Conservation (phyloP, 2,888 invertebrate genomes). For the Teleiodes luculella region DNA sequence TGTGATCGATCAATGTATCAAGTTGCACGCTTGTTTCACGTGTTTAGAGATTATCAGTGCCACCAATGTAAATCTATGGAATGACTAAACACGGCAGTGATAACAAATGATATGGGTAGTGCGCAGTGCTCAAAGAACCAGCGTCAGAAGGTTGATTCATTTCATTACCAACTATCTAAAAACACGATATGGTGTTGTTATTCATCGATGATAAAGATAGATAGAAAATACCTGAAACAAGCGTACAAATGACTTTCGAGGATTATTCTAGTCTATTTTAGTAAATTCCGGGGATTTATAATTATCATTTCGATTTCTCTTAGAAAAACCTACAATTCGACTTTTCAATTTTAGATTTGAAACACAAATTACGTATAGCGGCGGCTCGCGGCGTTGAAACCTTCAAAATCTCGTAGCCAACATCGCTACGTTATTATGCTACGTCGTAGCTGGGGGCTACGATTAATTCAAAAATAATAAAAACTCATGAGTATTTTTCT, state of each 20-base stretch:
- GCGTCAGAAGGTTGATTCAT: too few species aligned
- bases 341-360: background rate
- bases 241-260: background rate
- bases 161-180: too few species aligned
- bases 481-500: too few species aligned
- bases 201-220: too few species aligned
- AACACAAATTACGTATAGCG: too few species aligned
- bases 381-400: too few species aligned
- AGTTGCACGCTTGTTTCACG: background rate
- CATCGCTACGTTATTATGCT: too few species aligned
- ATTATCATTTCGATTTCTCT: background rate
- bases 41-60: too few species aligned
- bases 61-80: background rate
- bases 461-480: too few species aligned
- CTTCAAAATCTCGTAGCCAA: too few species aligned
- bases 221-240: background rate
- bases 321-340: constrained; percentile 1
- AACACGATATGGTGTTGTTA: too few species aligned
- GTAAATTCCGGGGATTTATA: constrained; percentile 7
- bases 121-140: too few species aligned
- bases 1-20: background rate
- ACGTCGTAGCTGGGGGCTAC: background rate
- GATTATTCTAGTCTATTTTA: constrained; percentile 8
- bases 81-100: background rate
- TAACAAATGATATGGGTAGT: background rate